These are phyloP conservation scores for Drosophila truncata DNA, from an alignment of 1,140 invertebrate genomes.

Conservation along the genomic window DNA sequence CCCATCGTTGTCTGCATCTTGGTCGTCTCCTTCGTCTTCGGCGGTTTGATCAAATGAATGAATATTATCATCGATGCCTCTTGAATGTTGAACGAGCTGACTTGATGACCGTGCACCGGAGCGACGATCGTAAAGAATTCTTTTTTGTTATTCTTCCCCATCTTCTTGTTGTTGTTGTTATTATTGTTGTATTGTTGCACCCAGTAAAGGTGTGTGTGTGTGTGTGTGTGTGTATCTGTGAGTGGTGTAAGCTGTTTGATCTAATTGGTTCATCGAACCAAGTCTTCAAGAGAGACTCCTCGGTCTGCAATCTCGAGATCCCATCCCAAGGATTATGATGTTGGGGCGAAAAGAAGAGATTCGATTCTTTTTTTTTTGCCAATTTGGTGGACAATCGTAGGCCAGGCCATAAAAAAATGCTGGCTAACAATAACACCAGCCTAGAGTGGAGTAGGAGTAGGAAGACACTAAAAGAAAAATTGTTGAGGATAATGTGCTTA, in stretches of 20 bases:
- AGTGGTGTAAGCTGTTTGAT: conserved; percentile 78
- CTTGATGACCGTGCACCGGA: conserved; percentile 75
- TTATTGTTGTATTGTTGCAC: conserved; percentile 52
- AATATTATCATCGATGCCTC: conserved; percentile 83
- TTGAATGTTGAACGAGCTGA: conserved; percentile 78
- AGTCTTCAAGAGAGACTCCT: conserved; percentile 14
- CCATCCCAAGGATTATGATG: conserved; percentile 41
- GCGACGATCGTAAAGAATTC: conserved; percentile 71
- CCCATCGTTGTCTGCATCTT: conserved; percentile 26
- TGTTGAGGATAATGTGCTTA: not conserved
- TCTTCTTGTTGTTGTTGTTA: conserved; percentile 8
- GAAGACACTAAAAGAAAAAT: not conserved
- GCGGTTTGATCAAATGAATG: conserved; percentile 83
- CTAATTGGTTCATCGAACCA: conserved; percentile 81
- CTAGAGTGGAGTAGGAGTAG: not conserved
- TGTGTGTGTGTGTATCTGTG: conserved; percentile 16
- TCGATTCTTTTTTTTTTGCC: conserved; percentile 28
- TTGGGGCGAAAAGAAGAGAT: too few relatives aligned
- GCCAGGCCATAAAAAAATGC: conserved; percentile 16
- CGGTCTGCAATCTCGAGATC: conserved; percentile 27
- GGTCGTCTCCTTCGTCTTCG: conserved; percentile 71
- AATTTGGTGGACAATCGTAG: conserved; percentile 43
- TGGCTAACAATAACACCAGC: conserved; percentile 8
- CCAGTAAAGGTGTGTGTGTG: conserved; percentile 35
- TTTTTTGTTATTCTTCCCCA: conserved; percentile 39